phyloP scores from a whole-genome alignment of 1,140 invertebrate genomes.

The Saccostrea cuccullata region DNA sequence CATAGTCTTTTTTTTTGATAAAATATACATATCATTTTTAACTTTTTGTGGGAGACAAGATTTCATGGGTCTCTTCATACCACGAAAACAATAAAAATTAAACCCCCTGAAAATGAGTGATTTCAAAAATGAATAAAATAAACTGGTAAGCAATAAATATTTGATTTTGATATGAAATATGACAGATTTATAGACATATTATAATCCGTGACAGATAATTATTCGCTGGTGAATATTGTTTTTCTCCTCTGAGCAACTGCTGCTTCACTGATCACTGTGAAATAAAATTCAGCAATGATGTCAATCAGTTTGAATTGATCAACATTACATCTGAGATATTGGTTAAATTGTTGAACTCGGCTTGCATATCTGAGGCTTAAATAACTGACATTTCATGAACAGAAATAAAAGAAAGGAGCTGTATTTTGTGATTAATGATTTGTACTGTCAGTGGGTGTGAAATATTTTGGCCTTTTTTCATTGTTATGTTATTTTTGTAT shows the following conservation, averaged over 20 bases:
- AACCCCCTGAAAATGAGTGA: too few species aligned
- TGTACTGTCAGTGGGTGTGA: not conserved
- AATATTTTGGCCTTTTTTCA: not conserved
- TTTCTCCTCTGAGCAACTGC: too few species aligned
- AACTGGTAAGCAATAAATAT: too few species aligned
- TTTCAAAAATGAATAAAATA: too few species aligned
- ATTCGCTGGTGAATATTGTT: too few species aligned
- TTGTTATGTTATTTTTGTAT: not conserved
- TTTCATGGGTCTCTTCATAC: too few species aligned
- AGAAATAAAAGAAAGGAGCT: not conserved
- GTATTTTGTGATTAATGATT: slow-evolving; percentile 4
- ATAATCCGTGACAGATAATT: too few species aligned
- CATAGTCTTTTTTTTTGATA: too few species aligned
- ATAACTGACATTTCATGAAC: not conserved
- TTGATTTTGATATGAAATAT: not conserved
- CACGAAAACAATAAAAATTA: too few species aligned
- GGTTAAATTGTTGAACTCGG: too few species aligned
- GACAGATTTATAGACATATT: not conserved
- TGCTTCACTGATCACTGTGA: not conserved
- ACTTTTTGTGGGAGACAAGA: too few species aligned
- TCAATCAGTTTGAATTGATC: not conserved
- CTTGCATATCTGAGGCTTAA: not conserved
- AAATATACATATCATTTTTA: too few species aligned
- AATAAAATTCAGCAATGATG: not conserved
- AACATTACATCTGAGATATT: not conserved